These are phyloP conservation scores for Anguilla japonica DNA, from an alignment of 2,113 vertebrate species.

Conservation along the genomic window DNA sequence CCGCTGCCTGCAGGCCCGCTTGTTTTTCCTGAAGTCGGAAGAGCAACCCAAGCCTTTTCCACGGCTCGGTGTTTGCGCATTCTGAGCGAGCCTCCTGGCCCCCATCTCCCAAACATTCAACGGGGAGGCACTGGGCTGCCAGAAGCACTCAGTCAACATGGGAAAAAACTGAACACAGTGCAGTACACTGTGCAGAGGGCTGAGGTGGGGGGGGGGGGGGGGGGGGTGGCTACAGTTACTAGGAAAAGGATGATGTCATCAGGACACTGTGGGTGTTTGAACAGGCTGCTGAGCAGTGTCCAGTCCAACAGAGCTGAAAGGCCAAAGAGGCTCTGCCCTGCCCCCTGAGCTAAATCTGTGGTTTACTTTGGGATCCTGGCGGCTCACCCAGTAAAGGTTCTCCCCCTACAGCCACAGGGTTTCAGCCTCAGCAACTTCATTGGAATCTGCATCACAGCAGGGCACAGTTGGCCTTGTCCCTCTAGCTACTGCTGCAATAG, in stretches of 20 bases:
- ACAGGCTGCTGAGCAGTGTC: not conserved
- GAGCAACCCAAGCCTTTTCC: not conserved
- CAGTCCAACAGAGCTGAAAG: not conserved
- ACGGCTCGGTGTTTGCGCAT: not conserved
- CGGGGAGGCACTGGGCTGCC: not conserved
- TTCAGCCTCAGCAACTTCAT: not conserved
- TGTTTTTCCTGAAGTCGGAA: not conserved
- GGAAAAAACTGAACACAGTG: not conserved
- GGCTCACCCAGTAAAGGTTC: not conserved
- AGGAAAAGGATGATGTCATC: not conserved
- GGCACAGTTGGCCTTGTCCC: too few relatives aligned
- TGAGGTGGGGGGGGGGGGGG: not conserved
- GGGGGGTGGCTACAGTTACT: not conserved
- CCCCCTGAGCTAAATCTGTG: not conserved
- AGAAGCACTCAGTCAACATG: not conserved
- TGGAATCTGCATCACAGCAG: not conserved
- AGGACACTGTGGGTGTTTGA: not conserved
- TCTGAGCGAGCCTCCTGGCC: not conserved
- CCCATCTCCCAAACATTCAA: slow-evolving; percentile 1
- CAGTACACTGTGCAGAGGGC: not conserved
- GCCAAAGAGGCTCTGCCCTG: not conserved
- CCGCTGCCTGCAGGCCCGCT: not conserved
- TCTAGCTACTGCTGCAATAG: too few relatives aligned
- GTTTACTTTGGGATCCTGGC: not conserved
- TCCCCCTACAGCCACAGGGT: not conserved